Conservation (phyloP, 2,888 invertebrate genomes). For the Eumacrocentrus americanus region DNA sequence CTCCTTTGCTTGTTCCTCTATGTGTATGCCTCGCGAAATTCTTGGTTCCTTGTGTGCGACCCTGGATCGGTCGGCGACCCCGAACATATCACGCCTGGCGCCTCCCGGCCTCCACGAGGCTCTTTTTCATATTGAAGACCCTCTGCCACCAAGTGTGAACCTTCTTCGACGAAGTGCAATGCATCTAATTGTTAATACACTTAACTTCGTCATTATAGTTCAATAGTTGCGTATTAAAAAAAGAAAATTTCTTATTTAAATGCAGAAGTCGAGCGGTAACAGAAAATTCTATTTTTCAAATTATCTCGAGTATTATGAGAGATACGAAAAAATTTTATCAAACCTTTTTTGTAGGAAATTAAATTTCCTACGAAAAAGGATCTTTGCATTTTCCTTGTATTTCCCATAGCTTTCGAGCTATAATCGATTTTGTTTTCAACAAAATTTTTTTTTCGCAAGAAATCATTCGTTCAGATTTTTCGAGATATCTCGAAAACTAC, state of each 20-base stretch:
- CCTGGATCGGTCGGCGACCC: constrained; percentile 49
- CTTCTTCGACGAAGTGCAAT: background rate
- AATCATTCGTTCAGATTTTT: no score
- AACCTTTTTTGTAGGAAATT: no score
- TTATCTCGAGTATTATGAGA: no score
- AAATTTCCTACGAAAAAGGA: no score
- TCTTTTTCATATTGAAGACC: constrained; percentile 5
- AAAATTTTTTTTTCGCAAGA: no score
- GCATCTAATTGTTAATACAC: background rate
- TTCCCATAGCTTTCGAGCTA: no score
- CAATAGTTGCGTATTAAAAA: background rate
- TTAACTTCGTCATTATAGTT: constrained; percentile 1
- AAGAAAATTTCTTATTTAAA: background rate
- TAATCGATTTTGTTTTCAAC: no score
- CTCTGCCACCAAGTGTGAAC: constrained; percentile 5
- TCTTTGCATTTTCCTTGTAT: no score
- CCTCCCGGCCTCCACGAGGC: constrained; percentile 19
- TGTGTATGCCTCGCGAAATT: constrained; percentile 25
- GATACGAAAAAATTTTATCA: no score
- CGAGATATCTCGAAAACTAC: no score
- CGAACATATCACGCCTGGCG: constrained; percentile 31
- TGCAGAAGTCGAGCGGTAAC: no score
- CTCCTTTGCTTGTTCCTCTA: background rate
- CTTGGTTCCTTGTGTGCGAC: constrained; percentile 37
- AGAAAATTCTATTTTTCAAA: no score